Base-by-base conservation (phyloP, 1,140 invertebrate genomes). In the Microplitis demolitor region DNA sequence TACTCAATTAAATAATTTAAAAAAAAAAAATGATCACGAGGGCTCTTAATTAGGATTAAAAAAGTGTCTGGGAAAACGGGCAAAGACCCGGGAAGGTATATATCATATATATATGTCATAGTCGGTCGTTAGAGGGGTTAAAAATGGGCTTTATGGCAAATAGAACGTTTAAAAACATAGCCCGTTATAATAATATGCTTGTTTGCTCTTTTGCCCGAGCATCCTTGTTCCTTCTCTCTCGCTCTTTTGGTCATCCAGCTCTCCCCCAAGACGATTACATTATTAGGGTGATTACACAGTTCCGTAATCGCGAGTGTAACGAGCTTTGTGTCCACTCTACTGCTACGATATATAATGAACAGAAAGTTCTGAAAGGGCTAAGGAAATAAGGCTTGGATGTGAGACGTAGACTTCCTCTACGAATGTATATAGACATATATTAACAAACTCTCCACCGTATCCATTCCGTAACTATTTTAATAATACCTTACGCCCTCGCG, bases 221-320 rank as follows among this genome's bases (percentile, higher is more conserved):
- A 24, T 24, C 24, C 24, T 24, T 24, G 24, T 24, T 24, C 24
- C 24, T 24, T 24, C 24, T 24, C 24, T 24, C 24, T 33, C 34
- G 8, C 39, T 45, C 39, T 45, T 9, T 45, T 45, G 39, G 6
- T 45, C 5, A 11, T 45, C 39, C 6, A 11, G 11, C 39, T 45
- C 4, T 45, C 39, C n/a, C 58, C n/a, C 24, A 66, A 63, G 70
- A 51, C 45, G 71, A 76, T 73, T 66, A 73, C 50, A 63, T 68
- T 76, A 76, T 76, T 67, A 70, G 67, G 56, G 11, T 75, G 60
- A 71, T 75, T 76, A 67, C 51, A 54, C 60, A 69, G 71, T 67
- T 70, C 51, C 61, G 62, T 75, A 68, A 72, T 72, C 33, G 66
- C 54, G 16, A 69, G 35, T 66, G 34, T 53, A 72, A 72, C 45